Percentiles rank a stretch among this genome's conserved stretches.
Evolutionary conservation across 2,888 invertebrate genomes (phyloP).

Genomic region (Apeira syringaria): DNA sequence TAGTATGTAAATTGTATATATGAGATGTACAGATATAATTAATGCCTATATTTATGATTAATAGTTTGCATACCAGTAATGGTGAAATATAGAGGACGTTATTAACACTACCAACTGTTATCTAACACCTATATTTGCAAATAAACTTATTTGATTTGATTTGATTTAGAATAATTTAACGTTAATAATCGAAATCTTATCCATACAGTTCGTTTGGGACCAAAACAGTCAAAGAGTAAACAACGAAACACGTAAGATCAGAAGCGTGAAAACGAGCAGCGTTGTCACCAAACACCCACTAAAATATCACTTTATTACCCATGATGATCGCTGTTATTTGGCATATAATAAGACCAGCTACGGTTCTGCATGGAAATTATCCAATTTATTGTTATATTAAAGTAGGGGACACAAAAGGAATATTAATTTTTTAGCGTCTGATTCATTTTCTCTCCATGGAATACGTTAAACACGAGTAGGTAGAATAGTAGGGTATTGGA

Average conservation of each 20-base stretch:
- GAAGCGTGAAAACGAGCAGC: conserved; percentile 50
- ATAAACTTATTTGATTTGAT: too few species aligned
- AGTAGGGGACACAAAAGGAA: conserved; percentile 20
- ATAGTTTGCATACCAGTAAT: too few species aligned
- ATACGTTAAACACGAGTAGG: too few species aligned
- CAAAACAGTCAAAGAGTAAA: conserved; percentile 22
- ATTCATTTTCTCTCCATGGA: conserved; percentile 4
- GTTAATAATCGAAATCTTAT: conserved; percentile 15
- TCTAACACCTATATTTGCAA: too few species aligned
- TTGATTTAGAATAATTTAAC: too few species aligned
- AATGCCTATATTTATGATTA: too few species aligned
- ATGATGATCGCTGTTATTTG: conserved; percentile 53
- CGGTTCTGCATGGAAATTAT: conserved; percentile 51
- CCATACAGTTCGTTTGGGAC: conserved; percentile 29
- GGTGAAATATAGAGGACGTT: too few species aligned
- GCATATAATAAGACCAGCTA: conserved; percentile 45
- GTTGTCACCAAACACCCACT: conserved; percentile 48
- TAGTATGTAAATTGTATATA: too few species aligned
- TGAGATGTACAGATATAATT: too few species aligned
- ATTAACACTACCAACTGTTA: too few species aligned
- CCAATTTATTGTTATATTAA: conserved; percentile 38
- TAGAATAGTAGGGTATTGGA: too few species aligned
- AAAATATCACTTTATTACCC: conserved; percentile 56
- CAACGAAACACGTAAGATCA: conserved; percentile 34
- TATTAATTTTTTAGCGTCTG: conserved; percentile 18